Percentiles rank a stretch among this genome's conserved stretches.
Evolutionary conservation across 2,797 vertebrate species (phyloP).

Genomic region (Acridotheres tristis): DNA sequence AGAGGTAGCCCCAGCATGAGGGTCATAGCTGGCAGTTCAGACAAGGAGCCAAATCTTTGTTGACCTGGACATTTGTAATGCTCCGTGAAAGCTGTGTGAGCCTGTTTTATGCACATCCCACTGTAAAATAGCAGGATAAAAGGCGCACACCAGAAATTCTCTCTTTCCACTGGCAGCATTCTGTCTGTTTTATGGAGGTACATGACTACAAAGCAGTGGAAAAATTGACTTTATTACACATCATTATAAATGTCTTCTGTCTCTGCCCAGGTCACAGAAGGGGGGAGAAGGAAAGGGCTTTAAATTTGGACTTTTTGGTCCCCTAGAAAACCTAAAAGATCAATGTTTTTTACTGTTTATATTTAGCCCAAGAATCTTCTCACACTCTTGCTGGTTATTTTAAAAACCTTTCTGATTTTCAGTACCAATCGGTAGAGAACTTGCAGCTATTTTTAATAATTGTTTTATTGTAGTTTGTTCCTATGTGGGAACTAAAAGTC

Average conservation of each 20-base stretch:
- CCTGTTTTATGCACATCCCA: neutral
- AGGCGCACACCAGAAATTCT: neutral
- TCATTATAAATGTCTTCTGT: neutral
- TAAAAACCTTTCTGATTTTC: neutral
- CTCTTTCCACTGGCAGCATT: neutral
- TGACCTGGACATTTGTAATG: neutral
- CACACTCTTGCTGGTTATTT: neutral
- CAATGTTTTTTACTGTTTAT: neutral
- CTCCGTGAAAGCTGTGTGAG: neutral
- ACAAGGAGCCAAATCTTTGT: neutral
- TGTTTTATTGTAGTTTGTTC: neutral
- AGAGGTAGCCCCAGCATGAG: neutral
- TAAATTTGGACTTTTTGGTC: neutral
- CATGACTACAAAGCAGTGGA: neutral
- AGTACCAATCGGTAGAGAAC: neutral
- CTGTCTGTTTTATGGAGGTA: neutral
- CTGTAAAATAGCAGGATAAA: conserved; percentile 6
- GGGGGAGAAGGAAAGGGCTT: neutral
- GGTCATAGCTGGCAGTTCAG: neutral
- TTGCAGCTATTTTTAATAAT: neutral
- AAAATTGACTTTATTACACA: neutral
- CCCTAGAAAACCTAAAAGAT: neutral
- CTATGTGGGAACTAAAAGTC: neutral
- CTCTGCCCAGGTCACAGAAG: neutral
- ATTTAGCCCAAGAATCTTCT: neutral